Base-by-base conservation (phyloP, 2,888 invertebrate genomes). In the Pristionchus mayeri region DNA sequence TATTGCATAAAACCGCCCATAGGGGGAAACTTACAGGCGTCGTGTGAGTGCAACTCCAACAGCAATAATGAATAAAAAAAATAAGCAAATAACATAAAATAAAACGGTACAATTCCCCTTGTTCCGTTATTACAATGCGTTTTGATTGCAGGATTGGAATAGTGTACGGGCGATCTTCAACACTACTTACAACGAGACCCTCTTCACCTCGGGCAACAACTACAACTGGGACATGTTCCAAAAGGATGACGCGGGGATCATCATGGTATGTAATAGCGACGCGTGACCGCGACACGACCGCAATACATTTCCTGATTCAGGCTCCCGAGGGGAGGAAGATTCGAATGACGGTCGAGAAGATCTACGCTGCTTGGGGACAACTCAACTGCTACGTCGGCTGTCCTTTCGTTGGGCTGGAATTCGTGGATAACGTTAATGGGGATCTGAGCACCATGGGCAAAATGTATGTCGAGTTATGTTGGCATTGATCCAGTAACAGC, bases 361-460 rank as follows among this genome's bases (percentile, higher is more conserved):
- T n/a, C n/a, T n/a, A n/a, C n/a, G n/a, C 24, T 1, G 1, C 1
- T 0, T 13, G 6, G 24, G 76, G 76, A 21, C 18, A 24, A 11
- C 13, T 24, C 13, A 27, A 11, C 1, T 44, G 44, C 40, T 75
- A 16, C 16, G 24, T n/a, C 24, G 75, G 40, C 6, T 50, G 76
- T 18, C 50, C 48, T 3, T n/a, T 50, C 50, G 30, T 30, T 9
- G 76, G 76, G 2, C 21, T 78, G 13, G 76, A 78, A 7, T 27
- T 78, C 30, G 3, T 18, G 1, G 71, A 71, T 24, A 16, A 1
- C 6, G 21, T 40, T 2, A 30, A 24, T 18, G 71, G 71, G 40
- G 71, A 71, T 71, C 24, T 78, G 48, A 30, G 30, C 2, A 18
- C n/a, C 3, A 11, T 78, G 76, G 76, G 76, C 18, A 78, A 78